Base-by-base conservation (phyloP, 2,797 vertebrate genomes). In the Pseudotriccus pelzelni region DNA sequence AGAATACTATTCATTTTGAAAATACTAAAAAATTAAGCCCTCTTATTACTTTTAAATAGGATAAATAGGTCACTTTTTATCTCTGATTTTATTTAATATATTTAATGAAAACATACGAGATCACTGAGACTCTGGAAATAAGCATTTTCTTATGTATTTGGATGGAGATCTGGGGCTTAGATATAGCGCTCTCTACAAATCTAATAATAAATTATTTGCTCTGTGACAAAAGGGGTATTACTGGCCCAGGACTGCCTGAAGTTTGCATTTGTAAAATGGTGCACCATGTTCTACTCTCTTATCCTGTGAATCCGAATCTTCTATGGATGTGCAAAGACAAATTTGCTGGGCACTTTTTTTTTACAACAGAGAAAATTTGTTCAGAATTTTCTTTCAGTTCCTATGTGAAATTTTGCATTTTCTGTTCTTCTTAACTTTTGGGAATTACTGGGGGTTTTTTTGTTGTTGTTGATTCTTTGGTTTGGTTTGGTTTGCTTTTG, bases 21-120 rank as follows among this genome's bases (percentile, higher is more conserved):
- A 86, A 73, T 82, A 75, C 81, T 81, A 89, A 93, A 94, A 72
- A 76, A 73, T 76, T 73, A 52, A 87, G 28, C 90, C 85, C 56
- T 91, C 12, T 83, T 68, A 69, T 44, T 92, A 76, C 49, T 92
- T 82, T 72, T 91, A 59, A 30, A 47, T 84, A 88, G 92, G 41
- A 86, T 83, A 80, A 91, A 91, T 90, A 93, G 67, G 76, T 60
- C 81, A 72, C 68, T 94, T 94, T 91, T 89, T 43, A 69, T 87
- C 58, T 87, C 68, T 97, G 63, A 55, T 96, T 97, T 96, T 89
- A 87, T 91, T 95, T 72, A 88, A n/a, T 95, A 84, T 68, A 75
- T 85, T 97, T 96, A 96, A 96, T 96, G 86, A 97, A 97, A 97
- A 97, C 80, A 74, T 89, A 84, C 96, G 97, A 97, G 90, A 73